A percentile compares a stretch with the other conserved stretches of the same genome.
Conservation (phyloP, 1,140 invertebrate species). For the Temnothorax curvispinosus region DNA sequence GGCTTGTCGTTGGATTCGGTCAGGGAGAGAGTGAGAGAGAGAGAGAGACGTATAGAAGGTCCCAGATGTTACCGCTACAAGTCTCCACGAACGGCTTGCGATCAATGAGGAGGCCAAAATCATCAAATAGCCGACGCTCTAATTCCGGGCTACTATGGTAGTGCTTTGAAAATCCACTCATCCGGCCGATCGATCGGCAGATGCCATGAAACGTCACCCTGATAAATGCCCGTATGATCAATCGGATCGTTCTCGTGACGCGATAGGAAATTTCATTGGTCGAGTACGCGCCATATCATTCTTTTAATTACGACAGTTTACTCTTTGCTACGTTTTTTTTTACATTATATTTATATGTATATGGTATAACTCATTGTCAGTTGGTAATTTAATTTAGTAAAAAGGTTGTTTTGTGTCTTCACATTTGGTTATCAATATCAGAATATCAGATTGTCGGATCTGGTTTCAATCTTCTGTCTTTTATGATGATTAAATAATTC, state of each 20-base stretch:
- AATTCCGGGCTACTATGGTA: constrained; percentile 1
- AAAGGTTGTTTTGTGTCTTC: neutral
- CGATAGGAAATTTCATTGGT: neutral
- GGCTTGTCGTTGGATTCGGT: constrained; percentile 70
- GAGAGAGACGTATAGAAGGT: constrained; percentile 21
- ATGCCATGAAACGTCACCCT: constrained; percentile 58
- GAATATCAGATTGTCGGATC: neutral
- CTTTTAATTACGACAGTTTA: neutral
- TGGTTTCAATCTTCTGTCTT: neutral
- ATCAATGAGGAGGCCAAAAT: constrained; percentile 38
- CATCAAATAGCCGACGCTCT: constrained; percentile 6
- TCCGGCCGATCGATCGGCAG: constrained; percentile 64
- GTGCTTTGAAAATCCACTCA: constrained; percentile 18
- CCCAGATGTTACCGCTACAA: constrained; percentile 36
- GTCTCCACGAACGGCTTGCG: constrained; percentile 34
- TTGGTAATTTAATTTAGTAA: neutral
- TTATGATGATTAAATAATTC: neutral
- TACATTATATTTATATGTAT: neutral
- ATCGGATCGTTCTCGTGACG: neutral
- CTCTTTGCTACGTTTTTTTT: neutral
- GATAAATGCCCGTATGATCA: constrained; percentile 32
- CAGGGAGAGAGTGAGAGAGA: constrained; percentile 38
- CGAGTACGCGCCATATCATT: neutral
- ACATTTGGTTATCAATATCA: neutral
- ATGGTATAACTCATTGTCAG: neutral